These are phyloP conservation scores for Dryomyza anilis DNA, from an alignment of 2,888 invertebrate genomes.

Conservation along the genomic window DNA sequence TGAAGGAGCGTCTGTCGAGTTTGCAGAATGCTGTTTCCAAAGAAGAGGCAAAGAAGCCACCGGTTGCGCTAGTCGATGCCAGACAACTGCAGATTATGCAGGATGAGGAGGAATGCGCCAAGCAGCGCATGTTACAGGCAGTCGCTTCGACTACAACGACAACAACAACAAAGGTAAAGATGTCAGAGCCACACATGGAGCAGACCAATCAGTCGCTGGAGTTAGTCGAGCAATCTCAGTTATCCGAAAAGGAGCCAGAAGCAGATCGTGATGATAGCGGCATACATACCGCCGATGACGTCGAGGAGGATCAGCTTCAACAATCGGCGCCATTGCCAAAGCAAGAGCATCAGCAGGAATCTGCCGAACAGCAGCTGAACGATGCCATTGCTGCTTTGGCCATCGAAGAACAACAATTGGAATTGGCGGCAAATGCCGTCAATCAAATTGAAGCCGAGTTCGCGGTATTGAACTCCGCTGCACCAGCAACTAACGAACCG, in stretches of 20 bases:
- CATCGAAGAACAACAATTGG: constrained; percentile 50
- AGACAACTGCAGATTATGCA: constrained; percentile 63
- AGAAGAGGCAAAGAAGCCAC: constrained; percentile 55
- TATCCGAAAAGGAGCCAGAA: constrained; percentile 59
- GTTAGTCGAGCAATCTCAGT: too few species aligned
- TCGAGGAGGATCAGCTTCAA: constrained; percentile 36
- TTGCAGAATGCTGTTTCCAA: constrained; percentile 58
- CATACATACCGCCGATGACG: constrained; percentile 71
- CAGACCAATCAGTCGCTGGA: not conserved
- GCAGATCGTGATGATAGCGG: constrained; percentile 68
- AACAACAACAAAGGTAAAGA: not conserved
- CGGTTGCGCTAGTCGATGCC: constrained; percentile 62
- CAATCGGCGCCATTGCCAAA: constrained; percentile 23
- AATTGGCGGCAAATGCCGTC: constrained; percentile 52
- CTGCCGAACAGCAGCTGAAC: constrained; percentile 50
- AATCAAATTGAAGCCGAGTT: constrained; percentile 55
- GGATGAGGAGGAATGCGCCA: constrained; percentile 49
- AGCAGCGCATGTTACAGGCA: constrained; percentile 38
- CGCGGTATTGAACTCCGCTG: constrained; percentile 40
- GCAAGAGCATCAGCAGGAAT: constrained; percentile 34
- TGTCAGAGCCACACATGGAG: not conserved
- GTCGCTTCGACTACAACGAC: not conserved
- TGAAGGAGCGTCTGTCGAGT: constrained; percentile 60
- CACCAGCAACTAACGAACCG: constrained; percentile 36
- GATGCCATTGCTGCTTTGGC: constrained; percentile 53